Base-by-base conservation (phyloP, 2,113 vertebrate genomes). In the Cyanistes caeruleus region DNA sequence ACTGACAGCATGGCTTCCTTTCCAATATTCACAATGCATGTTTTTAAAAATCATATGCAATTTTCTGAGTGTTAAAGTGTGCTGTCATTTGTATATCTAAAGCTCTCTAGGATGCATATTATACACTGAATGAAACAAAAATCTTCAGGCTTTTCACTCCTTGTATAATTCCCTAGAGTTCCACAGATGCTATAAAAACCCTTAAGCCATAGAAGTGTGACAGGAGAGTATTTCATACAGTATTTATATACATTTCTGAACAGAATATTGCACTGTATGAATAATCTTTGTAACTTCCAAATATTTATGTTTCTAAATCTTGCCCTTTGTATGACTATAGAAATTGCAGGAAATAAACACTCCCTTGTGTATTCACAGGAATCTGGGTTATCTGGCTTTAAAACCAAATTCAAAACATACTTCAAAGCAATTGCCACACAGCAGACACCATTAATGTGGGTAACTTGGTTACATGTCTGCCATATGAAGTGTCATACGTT, bases 261-360 rank as follows among this genome's bases (percentile, higher is more conserved):
- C 19, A 73, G 55, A 90, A 88, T 90, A 94, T 77, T 95, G 46
- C 72, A 84, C 75, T 59, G 41, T 65, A 84, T 84, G 72, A 93
- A 93, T 65, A 94, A 85, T 80, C 41, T 93, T 69, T 76, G 11
- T 49, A 74, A 86, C 30, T 84, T 90, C 43, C 72, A 94, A 88
- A 92, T 92, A 94, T 94, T 95, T 93, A 77, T 33, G 16, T 76
- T 93, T 86, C 88, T 88, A 93, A 94, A 77, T 64, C 90, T 70
- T 82, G 43, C 43, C 88, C 67, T 95, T 96, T 95, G 64, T 96
- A 83, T 31, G 24, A 86, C 72, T 96, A 79, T 51, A 94, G 84
- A 89, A 94, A 89, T 17, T 65, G 37, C 55, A 92, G 88, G 79
- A 95, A 90, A 93, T 80, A 95, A 90, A 85, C 59, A 5, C 67